Evolutionary conservation across 2,888 invertebrate species (phyloP).

Genomic region (Ptycholaimellus sp.): DNA sequence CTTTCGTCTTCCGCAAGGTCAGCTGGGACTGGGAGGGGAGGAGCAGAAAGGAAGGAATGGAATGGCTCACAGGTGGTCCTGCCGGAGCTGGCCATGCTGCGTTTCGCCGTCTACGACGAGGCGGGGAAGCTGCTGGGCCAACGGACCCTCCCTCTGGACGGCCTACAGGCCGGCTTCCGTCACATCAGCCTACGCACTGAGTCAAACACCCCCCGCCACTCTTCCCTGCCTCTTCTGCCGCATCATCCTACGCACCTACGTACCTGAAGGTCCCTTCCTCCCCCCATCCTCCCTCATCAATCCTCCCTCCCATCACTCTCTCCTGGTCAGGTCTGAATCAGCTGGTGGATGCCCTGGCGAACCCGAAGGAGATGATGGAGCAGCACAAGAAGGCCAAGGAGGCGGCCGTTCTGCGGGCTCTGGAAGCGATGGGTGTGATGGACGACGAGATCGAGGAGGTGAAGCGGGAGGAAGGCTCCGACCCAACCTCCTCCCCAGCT

Average conservation of each 20-base stretch:
- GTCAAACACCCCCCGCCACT: constrained; percentile 96
- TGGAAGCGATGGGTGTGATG: constrained; percentile 23
- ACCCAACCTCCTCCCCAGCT: neutral
- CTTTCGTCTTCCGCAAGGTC: constrained; percentile 81
- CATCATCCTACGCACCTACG: constrained; percentile 95
- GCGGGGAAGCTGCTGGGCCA: constrained; percentile 84
- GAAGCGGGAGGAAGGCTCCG: neutral
- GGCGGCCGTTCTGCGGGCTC: too few relatives aligned
- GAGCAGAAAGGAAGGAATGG: neutral
- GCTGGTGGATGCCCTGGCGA: constrained; percentile 88
- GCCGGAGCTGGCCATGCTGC: constrained; percentile 80
- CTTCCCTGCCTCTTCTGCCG: constrained; percentile 95
- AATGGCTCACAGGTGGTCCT: constrained; percentile 49
- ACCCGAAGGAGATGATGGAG: constrained; percentile 68
- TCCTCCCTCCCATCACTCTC: too few relatives aligned
- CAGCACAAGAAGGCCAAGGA: constrained; percentile 36
- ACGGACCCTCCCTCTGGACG: constrained; percentile 84
- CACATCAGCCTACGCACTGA: constrained; percentile 92
- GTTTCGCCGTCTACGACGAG: constrained; percentile 96
- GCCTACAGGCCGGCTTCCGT: constrained; percentile 83
- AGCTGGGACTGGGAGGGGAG: neutral
- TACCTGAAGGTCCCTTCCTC: too few relatives aligned
- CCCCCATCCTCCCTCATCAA: too few relatives aligned
- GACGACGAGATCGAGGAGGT: constrained; percentile 17
- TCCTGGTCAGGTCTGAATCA: too few relatives aligned